These are phyloP conservation scores for Panopea generosa DNA, from an alignment of 2,888 invertebrate species.

Conservation along the genomic window DNA sequence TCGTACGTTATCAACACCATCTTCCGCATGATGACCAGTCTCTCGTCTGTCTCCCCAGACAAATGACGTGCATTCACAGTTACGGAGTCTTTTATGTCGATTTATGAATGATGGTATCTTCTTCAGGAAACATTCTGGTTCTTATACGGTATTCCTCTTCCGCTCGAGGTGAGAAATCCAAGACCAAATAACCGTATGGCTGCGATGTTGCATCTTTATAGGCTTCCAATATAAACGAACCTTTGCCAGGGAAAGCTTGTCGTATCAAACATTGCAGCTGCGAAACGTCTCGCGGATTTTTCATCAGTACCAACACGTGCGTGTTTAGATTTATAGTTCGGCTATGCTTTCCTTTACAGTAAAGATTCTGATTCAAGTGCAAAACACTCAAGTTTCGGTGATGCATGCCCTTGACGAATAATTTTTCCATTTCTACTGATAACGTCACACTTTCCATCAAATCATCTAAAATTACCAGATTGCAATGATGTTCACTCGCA, in stretches of 20 bases:
- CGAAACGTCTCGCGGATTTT: slow-evolving; percentile 45
- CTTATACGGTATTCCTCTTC: slow-evolving; percentile 38
- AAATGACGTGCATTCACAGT: no score
- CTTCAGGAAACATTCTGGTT: slow-evolving; percentile 35
- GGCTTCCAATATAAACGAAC: slow-evolving; percentile 25
- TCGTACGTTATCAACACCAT: slow-evolving; percentile 27
- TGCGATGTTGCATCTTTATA: slow-evolving; percentile 30
- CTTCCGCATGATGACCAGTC: slow-evolving; percentile 36
- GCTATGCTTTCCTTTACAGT: slow-evolving; percentile 26
- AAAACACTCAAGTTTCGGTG: slow-evolving; percentile 39
- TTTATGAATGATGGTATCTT: slow-evolving; percentile 36
- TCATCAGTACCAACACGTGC: slow-evolving; percentile 37
- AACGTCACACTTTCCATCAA: slow-evolving; percentile 47
- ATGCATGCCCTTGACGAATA: slow-evolving; percentile 54
- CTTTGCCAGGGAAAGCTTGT: slow-evolving; percentile 51
- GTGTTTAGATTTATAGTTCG: slow-evolving; percentile 37
- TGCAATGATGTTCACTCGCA: slow-evolving; percentile 18
- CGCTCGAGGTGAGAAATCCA: slow-evolving; percentile 43
- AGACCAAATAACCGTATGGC: slow-evolving; percentile 51
- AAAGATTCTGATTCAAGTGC: slow-evolving; percentile 42
- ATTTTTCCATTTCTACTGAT: slow-evolving; percentile 43
- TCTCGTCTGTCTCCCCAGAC: no score
- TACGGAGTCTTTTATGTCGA: slow-evolving; percentile 26
- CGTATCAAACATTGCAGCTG: slow-evolving; percentile 48
- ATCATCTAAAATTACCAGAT: slow-evolving; percentile 44